phyloP scores from a whole-genome alignment of 2,113 vertebrate genomes.

The Notarius lentiginosus region DNA sequence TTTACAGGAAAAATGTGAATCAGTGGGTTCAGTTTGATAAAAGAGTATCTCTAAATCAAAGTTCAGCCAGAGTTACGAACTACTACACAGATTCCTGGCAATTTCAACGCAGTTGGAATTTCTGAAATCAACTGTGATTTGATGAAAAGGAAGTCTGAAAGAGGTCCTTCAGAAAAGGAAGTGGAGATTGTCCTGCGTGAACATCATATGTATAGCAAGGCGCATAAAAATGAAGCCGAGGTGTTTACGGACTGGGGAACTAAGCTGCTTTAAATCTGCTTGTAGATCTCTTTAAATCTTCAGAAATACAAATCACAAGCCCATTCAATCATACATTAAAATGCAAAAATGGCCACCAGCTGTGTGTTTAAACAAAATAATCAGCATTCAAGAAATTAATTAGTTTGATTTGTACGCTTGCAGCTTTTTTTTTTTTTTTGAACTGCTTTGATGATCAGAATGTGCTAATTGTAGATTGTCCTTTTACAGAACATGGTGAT shows the following conservation, averaged over 20 bases:
- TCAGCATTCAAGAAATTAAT: background rate
- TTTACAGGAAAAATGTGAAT: background rate
- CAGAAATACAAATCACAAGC: background rate
- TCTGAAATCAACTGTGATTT: conserved; percentile 11
- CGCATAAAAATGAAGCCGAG: background rate
- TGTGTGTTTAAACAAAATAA: background rate
- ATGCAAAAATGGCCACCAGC: background rate
- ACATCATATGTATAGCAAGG: conserved; percentile 15
- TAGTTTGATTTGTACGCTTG: background rate
- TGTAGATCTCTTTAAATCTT: background rate
- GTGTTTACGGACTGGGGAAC: background rate
- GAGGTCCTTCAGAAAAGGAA: background rate
- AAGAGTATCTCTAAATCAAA: conserved; percentile 1
- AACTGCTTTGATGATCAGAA: background rate
- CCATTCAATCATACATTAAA: background rate
- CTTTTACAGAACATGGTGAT: conserved; percentile 10
- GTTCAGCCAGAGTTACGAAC: conserved; percentile 1
- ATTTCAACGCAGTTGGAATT: background rate
- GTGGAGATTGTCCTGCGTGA: background rate
- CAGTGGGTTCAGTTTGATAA: background rate
- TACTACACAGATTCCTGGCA: conserved; percentile 5
- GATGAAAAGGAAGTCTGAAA: background rate
- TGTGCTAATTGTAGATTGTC: conserved; percentile 7
- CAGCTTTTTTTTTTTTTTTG: background rate
- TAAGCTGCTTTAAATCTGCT: background rate